phyloP scores from a whole-genome alignment of 1,140 invertebrate genomes.

The Drosophila kikkawai region DNA sequence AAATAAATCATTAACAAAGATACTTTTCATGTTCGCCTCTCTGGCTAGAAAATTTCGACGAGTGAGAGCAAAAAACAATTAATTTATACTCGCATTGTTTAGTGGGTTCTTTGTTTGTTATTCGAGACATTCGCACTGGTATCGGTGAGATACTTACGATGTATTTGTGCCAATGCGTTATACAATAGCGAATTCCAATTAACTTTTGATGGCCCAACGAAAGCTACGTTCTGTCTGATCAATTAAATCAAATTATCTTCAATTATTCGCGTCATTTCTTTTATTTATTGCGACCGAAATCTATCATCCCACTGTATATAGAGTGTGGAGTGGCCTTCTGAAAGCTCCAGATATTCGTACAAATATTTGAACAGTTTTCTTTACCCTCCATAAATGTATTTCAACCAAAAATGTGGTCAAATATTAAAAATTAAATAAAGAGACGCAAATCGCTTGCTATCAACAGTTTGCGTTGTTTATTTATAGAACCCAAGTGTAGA shows the following conservation, averaged over 20 bases:
- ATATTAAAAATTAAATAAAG: slow-evolving; percentile 41
- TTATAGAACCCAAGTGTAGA: slow-evolving; percentile 41
- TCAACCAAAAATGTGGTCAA: slow-evolving; percentile 29
- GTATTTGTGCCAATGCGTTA: slow-evolving; percentile 13
- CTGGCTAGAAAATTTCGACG: slow-evolving; percentile 14
- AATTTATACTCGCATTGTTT: slow-evolving; percentile 57
- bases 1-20: slow-evolving; percentile 61
- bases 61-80: slow-evolving; percentile 48
- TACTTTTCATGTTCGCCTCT: slow-evolving; percentile 54
- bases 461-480: slow-evolving; percentile 47
- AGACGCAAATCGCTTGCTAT: slow-evolving; percentile 47
- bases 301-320: slow-evolving; percentile 1
- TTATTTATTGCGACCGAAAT: neutral
- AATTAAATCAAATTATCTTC: slow-evolving; percentile 54
- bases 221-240: slow-evolving; percentile 31
- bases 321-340: slow-evolving; percentile 7
- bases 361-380: slow-evolving; percentile 48
- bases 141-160: slow-evolving; percentile 32
- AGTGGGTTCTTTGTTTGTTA: slow-evolving; percentile 35
- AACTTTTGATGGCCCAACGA: slow-evolving; percentile 26
- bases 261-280: slow-evolving; percentile 17
- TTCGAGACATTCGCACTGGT: slow-evolving; percentile 33
- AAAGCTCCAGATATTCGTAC: slow-evolving; percentile 5
- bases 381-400: slow-evolving; percentile 7
- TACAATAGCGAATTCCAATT: slow-evolving; percentile 39